Conservation (phyloP, 2,113 vertebrate species). For the Holacanthus passer region DNA sequence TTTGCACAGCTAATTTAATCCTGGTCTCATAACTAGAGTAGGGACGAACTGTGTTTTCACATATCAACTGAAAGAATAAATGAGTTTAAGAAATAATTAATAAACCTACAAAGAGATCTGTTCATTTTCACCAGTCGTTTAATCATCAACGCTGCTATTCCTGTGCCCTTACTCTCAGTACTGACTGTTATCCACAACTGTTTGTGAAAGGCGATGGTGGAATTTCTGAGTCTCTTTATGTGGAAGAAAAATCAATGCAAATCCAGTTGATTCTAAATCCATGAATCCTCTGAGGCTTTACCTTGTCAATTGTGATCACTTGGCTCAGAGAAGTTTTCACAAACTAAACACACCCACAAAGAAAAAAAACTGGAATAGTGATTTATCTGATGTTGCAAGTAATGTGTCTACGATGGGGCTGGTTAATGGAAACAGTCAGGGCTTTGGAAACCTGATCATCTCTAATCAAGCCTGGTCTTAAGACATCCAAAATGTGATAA, state of each 20-base stretch:
- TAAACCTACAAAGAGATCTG: neutral
- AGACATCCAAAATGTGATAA: conserved; percentile 4
- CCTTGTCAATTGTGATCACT: conserved; percentile 39
- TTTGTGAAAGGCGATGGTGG: neutral
- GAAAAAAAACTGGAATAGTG: conserved; percentile 1
- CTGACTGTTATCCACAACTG: conserved; percentile 13
- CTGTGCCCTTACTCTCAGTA: neutral
- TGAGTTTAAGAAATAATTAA: neutral
- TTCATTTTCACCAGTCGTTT: neutral
- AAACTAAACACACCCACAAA: conserved; percentile 11
- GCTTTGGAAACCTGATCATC: conserved; percentile 6
- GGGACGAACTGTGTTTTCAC: neutral
- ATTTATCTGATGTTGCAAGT: conserved; percentile 4
- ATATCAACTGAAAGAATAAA: neutral
- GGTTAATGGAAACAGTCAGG: conserved; percentile 11
- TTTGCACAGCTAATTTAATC: neutral
- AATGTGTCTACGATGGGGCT: neutral
- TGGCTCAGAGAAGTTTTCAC: neutral
- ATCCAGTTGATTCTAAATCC: conserved; percentile 27
- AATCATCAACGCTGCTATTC: neutral
- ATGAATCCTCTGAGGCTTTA: conserved; percentile 29
- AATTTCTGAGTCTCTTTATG: neutral
- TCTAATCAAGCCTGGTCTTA: conserved; percentile 5
- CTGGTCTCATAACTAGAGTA: neutral
- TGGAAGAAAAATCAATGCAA: conserved; percentile 39